These are phyloP conservation scores for Todus mexicanus DNA, from an alignment of 2,797 vertebrate genomes.

Conservation along the genomic window DNA sequence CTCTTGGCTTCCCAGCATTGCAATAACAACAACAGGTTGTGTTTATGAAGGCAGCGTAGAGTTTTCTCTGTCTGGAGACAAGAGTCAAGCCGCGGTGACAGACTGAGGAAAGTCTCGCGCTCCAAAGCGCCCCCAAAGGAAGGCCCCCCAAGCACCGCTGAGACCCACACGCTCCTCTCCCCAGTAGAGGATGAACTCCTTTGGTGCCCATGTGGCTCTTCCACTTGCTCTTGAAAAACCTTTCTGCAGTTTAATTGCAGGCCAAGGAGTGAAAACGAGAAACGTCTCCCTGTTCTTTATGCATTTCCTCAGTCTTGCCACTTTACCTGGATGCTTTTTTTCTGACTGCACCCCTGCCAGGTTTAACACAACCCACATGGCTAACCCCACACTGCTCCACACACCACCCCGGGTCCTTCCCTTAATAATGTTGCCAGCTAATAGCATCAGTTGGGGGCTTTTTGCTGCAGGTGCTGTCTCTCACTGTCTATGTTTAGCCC, in stretches of 20 bases:
- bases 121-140: not conserved
- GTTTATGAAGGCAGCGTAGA: not conserved
- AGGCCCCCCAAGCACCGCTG: too few relatives aligned
- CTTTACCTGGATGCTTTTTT: not conserved
- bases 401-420: accelerated
- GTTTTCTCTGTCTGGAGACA: not conserved
- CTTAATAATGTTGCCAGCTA: too few relatives aligned
- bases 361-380: not conserved
- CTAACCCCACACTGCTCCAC: not conserved
- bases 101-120: not conserved
- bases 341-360: not conserved
- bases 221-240: not conserved
- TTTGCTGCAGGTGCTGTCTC: not conserved
- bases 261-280: not conserved
- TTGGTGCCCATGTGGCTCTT: not conserved
- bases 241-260: not conserved
- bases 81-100: not conserved
- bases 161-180: accelerated
- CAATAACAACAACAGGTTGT: accelerated
- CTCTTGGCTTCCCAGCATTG: not conserved
- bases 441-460: not conserved
- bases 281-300: not conserved
- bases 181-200: accelerated
- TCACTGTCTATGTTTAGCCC: too few relatives aligned
- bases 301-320: not conserved